Evolutionary conservation across 2,797 vertebrate genomes (phyloP).

Genomic region (Centroberyx gerrardi): DNA sequence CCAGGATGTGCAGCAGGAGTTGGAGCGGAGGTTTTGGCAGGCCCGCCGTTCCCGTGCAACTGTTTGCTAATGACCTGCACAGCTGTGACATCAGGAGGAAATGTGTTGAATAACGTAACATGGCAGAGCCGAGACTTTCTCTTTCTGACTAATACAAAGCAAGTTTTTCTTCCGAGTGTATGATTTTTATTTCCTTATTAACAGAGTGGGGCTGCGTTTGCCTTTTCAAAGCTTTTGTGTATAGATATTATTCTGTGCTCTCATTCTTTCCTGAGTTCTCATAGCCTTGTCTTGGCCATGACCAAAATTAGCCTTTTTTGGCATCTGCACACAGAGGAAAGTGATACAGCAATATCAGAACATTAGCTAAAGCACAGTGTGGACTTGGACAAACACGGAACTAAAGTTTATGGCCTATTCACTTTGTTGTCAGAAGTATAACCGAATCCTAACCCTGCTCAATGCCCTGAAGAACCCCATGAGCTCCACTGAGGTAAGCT

Average conservation of each 20-base stretch:
- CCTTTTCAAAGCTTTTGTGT: slow-evolving; percentile 52
- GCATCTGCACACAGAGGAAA: slow-evolving; percentile 57
- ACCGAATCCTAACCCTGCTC: neutral
- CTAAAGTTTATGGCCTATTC: slow-evolving; percentile 21
- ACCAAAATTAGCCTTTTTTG: slow-evolving; percentile 50
- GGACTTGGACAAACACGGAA: slow-evolving; percentile 2
- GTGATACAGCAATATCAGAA: neutral
- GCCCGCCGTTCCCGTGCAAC: slow-evolving; percentile 76
- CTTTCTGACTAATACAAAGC: slow-evolving; percentile 50
- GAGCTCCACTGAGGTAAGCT: slow-evolving; percentile 69
- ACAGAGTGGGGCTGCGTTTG: slow-evolving; percentile 35
- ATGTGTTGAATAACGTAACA: slow-evolving; percentile 76
- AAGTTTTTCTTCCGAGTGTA: slow-evolving; percentile 58
- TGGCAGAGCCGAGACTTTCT: slow-evolving; percentile 59
- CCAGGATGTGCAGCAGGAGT: slow-evolving; percentile 64
- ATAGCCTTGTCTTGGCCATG: slow-evolving; percentile 50
- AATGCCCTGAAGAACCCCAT: slow-evolving; percentile 20
- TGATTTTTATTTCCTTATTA: slow-evolving; percentile 61
- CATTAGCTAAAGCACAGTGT: slow-evolving; percentile 4
- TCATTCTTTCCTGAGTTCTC: slow-evolving; percentile 67
- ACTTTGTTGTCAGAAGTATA: neutral
- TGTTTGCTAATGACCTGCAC: slow-evolving; percentile 85
- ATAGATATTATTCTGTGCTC: slow-evolving; percentile 57
- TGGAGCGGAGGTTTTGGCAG: slow-evolving; percentile 67
- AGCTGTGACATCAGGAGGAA: slow-evolving; percentile 83